These are phyloP conservation scores for Rotaria sp. DNA, from an alignment of 2,888 invertebrate species.

Conservation along the genomic window DNA sequence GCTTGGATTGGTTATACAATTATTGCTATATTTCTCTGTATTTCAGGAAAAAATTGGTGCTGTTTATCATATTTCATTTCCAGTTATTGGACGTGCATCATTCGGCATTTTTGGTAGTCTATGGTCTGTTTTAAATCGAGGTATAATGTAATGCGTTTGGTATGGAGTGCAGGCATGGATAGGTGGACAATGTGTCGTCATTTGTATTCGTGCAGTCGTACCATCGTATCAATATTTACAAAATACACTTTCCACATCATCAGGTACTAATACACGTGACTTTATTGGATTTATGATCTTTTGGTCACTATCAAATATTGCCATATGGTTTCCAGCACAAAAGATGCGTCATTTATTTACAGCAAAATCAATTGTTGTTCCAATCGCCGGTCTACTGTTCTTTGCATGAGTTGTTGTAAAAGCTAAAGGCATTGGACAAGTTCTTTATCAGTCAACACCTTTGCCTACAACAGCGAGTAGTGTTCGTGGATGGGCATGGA, in stretches of 20 bases:
- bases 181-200: not conserved
- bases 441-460: not conserved
- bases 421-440: not conserved
- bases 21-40: not conserved
- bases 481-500: not conserved
- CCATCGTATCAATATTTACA: not conserved
- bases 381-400: not conserved
- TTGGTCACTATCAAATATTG: conserved; percentile 27
- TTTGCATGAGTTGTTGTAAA: not conserved
- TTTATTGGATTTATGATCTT: conserved; percentile 9
- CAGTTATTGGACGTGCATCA: conserved; percentile 8
- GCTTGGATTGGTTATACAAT: not conserved
- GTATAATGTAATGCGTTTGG: not conserved
- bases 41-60: not conserved
- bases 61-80: not conserved
- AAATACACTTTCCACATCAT: not conserved
- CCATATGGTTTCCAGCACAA: not conserved
- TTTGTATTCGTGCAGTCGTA: conserved; percentile 14
- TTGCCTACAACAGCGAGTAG: not conserved
- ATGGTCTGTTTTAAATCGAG: not conserved
- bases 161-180: conserved; percentile 19
- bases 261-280: not conserved
- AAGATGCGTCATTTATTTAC: conserved; percentile 22
- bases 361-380: not conserved
- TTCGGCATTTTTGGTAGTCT: conserved; percentile 11